Conservation (phyloP, 2,888 invertebrate species). For the Nephrotoma guestfalica region DNA sequence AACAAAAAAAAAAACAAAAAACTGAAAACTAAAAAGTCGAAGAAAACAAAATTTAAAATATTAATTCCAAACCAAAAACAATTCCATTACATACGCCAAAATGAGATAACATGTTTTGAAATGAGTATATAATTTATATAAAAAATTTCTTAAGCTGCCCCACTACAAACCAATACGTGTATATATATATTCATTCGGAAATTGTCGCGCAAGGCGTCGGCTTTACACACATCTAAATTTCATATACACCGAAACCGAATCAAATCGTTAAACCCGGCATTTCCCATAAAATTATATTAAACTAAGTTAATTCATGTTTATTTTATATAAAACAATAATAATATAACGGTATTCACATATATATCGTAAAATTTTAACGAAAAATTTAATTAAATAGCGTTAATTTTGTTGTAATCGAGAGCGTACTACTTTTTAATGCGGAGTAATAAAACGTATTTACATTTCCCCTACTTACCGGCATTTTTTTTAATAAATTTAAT, state of each 20-base stretch:
- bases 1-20: neutral
- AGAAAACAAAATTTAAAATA: no score
- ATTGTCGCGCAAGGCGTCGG: neutral
- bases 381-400: neutral
- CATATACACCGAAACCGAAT: neutral
- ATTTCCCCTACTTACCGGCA: neutral
- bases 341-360: neutral
- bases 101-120: neutral
- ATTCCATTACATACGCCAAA: neutral
- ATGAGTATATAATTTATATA: neutral
- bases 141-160: neutral
- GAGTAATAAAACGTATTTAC: neutral
- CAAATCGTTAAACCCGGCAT: neutral
- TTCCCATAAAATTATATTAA: neutral
- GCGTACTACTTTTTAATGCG: neutral
- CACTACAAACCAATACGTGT: neutral
- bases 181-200: no score
- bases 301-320: neutral
- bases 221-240: neutral
- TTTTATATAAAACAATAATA: neutral
- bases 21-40: neutral
- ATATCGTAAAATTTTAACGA: neutral
- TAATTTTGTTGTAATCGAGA: neutral
- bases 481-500: no score
- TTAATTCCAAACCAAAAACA: neutral